A percentile compares a stretch with the other conserved stretches of the same genome.
Evolutionary conservation across 2,797 vertebrate genomes (phyloP).

Genomic region (Bradypodion ventrale): DNA sequence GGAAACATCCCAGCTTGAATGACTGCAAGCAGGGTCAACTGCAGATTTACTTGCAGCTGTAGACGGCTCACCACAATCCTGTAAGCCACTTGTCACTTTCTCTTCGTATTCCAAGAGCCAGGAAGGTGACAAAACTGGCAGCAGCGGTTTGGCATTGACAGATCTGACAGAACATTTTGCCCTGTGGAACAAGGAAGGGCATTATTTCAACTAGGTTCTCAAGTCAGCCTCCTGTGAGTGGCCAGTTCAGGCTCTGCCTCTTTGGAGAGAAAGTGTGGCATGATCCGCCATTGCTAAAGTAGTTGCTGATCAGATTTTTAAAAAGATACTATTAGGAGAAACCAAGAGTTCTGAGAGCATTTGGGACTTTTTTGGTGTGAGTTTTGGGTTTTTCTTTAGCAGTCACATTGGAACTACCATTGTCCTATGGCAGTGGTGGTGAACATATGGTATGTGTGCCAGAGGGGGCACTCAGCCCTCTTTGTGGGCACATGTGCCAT

Average conservation of each 20-base stretch:
- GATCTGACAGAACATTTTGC: not conserved
- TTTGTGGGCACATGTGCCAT: too few species aligned
- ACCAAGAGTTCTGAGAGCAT: not conserved
- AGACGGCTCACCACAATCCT: not conserved
- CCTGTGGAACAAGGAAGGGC: too few species aligned
- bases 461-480: too few species aligned
- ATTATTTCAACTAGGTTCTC: not conserved
- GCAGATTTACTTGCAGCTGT: too few species aligned
- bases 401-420: not conserved
- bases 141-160: not conserved
- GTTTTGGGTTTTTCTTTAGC: not conserved
- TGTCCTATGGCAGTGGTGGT: too few species aligned
- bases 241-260: not conserved
- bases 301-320: not conserved
- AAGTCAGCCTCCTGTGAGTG: too few species aligned
- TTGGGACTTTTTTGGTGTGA: not conserved
- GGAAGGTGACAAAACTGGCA: not conserved
- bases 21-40: not conserved
- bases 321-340: not conserved
- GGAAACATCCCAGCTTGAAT: not conserved
- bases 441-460: too few species aligned
- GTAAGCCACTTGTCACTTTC: not conserved
- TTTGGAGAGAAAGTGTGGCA: too few species aligned
- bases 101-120: not conserved
- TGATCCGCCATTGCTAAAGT: not conserved